Base-by-base conservation (phyloP, 2,797 vertebrate genomes). In the Gymnoscopelus braueri region DNA sequence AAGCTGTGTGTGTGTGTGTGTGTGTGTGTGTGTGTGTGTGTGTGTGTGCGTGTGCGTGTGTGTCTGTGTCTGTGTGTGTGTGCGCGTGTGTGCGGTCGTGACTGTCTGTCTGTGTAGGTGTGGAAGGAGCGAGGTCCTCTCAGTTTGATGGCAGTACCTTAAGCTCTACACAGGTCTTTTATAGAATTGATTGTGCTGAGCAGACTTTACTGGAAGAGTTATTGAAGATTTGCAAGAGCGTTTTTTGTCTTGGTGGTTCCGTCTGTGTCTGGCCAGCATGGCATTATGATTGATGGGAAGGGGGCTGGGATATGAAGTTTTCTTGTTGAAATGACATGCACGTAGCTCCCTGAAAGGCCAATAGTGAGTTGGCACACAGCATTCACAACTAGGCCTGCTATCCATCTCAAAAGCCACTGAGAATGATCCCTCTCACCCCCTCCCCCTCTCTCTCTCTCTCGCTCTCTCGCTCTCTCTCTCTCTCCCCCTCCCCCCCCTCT, bases 251-350 rank as follows among this genome's bases (percentile, higher is more conserved):
- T 81, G 84, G 85, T 82, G 84, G 84, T 75, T 85, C 79, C 75
- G 79, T 87, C 84, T 86, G 80, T 77, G 84, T 85, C 79, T 80
- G 87, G 79, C 85, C 83, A 78, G 81, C 84, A 77, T 75, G 87
- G 71, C 78, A 67, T 49, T 24, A 76, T 91, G 92, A 93, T 92
- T 92, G 92, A 94, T 92, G 89, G 89, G 74, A 80, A 72, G 67
- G 74, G 73, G 87, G 84, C 83, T 69, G 72, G 71, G 86, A 88
- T 89, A 90, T 90, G 89, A 89, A 86, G 77, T 86, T 74, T 82
- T 84, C 86, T 84, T 83, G 89, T 92, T 92, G 89, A 84, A 84
- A 93, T 92, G 89, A 91, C 79, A 83, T 81, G 83, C 93, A 93
- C 84, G 89, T 92, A 92, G 84, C 87, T 77, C 76, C 72, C 80